These are phyloP conservation scores for Branchipolynoe longqiensis DNA, from an alignment of 2,888 invertebrate species.

Conservation along the genomic window DNA sequence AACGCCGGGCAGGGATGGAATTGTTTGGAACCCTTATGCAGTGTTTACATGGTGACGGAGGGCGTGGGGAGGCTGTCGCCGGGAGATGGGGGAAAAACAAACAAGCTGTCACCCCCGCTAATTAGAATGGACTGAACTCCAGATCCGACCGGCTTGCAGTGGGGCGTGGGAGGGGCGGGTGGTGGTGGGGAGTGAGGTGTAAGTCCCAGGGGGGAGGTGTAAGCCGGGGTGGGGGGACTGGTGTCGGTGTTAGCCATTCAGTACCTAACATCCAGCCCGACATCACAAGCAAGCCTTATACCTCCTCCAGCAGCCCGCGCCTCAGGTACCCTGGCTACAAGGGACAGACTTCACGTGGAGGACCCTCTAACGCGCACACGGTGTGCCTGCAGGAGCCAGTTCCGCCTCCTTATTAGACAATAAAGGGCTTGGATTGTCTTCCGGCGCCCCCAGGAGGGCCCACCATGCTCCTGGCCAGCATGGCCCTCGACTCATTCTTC, in stretches of 20 bases:
- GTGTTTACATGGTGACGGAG: slow-evolving; percentile 31
- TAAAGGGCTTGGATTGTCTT: slow-evolving; percentile 17
- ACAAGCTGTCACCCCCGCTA: slow-evolving; percentile 52
- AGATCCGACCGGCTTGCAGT: not conserved
- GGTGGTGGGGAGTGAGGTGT: not conserved
- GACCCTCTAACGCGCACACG: too few relatives aligned
- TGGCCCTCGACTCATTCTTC: slow-evolving; percentile 49
- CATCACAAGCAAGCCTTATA: not conserved
- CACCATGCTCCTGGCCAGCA: slow-evolving; percentile 53
- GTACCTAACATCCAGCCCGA: not conserved
- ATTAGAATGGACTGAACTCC: slow-evolving; percentile 50
- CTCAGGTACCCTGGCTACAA: not conserved
- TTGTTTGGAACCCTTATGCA: slow-evolving; percentile 4
- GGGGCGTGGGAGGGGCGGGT: not conserved
- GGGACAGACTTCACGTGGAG: too few relatives aligned
- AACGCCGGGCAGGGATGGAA: not conserved
- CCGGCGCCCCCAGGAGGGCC: not conserved
- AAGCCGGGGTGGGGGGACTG: not conserved
- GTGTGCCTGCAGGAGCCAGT: too few relatives aligned
- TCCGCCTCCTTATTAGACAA: too few relatives aligned
- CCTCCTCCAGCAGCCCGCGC: not conserved
- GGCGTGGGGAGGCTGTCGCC: not conserved
- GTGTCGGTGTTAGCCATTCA: too few relatives aligned
- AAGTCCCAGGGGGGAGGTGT: not conserved
- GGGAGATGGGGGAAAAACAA: slow-evolving; percentile 28